Base-by-base conservation (phyloP, 2,797 vertebrate genomes). In the Clarias pachynema region DNA sequence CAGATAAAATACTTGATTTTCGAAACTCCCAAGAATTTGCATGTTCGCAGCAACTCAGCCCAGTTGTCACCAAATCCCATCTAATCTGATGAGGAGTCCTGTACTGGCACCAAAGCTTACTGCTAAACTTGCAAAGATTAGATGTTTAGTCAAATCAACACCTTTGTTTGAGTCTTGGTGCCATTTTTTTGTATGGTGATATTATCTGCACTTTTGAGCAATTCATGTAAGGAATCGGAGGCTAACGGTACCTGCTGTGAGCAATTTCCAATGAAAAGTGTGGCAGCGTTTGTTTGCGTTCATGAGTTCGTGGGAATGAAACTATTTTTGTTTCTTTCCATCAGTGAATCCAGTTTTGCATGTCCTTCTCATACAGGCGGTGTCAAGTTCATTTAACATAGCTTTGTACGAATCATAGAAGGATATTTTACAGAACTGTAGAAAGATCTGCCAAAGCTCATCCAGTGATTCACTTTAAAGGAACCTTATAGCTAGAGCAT, bases 121-220 rank as follows among this genome's bases (percentile, higher is more conserved):
- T 29, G 18, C 29, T 57, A 14, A 77, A 77, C 56, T 77, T 29
- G 8, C 18, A 22, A 24, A 5, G 74, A 59, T 59, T 77, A 37
- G 18, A 75, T 57, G 20, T 37, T 31, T 57, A 57, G 56, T 18
- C 74, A 24, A 59, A 59, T 57, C 53, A 18, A 59, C 53, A 37
- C 29, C 18, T 59, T 29, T 12, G 9, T 56, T 57, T 34, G 29
- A 24, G 10, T 34, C 14, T 20, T 14, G 2, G 60, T 74, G 57
- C 40, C 40, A 62, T 79, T 86, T 87, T 26, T 86, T 79, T 63
- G n/a, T 8, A 74, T 86, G 56, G 24, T 14, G 26, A 79, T 49
- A 24, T 63, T 83, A 62, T 70, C 75, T 69, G n/a, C 29, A 49
- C 0, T 82, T 72, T 69, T 37, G 73, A 75, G 29, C 1, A 79